These are phyloP conservation scores for Menura novaehollandiae DNA, from an alignment of 2,113 vertebrate genomes.

Conservation along the genomic window DNA sequence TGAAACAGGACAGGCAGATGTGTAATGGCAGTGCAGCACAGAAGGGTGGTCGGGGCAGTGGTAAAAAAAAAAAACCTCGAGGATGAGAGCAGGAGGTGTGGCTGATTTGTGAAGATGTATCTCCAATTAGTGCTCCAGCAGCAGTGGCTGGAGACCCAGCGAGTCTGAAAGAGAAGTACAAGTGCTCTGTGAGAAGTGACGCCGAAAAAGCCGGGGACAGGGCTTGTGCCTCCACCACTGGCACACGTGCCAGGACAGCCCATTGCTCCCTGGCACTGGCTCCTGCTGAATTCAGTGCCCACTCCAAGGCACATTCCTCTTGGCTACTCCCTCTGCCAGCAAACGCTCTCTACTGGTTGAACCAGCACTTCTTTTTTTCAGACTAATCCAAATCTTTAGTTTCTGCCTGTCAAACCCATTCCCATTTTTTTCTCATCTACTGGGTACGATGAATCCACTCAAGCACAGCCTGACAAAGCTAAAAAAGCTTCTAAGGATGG, in stretches of 20 bases:
- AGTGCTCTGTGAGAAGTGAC: not conserved
- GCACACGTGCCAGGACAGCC: accelerated
- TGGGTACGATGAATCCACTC: not conserved
- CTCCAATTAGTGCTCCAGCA: not conserved
- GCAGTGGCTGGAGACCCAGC: not conserved
- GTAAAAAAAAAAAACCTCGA: not conserved
- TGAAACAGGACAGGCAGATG: not conserved
- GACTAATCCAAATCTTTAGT: not conserved
- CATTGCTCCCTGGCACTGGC: not conserved
- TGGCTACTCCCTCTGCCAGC: not conserved
- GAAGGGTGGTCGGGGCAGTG: not conserved
- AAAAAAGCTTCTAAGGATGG: not conserved
- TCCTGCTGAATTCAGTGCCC: not conserved
- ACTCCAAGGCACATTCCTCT: not conserved
- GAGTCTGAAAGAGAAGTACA: not conserved
- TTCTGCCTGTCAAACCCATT: not conserved
- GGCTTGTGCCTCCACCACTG: accelerated
- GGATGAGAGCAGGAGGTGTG: not conserved
- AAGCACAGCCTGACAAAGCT: not conserved
- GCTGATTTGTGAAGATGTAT: not conserved
- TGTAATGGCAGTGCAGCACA: not conserved
- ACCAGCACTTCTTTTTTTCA: accelerated
- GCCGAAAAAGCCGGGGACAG: accelerated
- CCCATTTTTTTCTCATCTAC: not conserved
- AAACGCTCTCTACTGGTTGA: not conserved